These are phyloP conservation scores for Centropus bengalensis DNA, from an alignment of 2,113 vertebrate species.

Conservation along the genomic window DNA sequence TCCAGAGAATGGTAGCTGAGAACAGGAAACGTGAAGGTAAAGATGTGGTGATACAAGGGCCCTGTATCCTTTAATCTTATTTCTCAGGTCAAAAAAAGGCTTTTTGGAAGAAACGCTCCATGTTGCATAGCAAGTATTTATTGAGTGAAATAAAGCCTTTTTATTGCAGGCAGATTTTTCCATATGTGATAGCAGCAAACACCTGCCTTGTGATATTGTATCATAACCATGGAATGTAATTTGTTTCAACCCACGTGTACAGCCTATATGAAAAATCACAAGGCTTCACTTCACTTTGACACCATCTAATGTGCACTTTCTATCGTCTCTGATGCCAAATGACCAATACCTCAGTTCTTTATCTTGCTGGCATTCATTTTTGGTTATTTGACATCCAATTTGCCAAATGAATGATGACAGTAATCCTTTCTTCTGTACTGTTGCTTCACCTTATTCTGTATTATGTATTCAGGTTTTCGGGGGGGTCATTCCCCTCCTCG, in stretches of 20 bases:
- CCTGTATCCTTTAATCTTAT: neutral
- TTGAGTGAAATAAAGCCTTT: neutral
- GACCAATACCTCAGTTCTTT: neutral
- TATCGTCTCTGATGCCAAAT: neutral
- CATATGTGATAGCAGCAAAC: neutral
- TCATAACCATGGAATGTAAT: neutral
- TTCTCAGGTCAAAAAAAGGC: neutral
- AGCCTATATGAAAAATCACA: neutral
- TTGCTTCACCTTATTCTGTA: neutral
- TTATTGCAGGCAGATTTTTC: neutral
- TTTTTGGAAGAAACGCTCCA: neutral
- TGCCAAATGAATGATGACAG: slow-evolving; percentile 33
- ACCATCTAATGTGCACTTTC: neutral
- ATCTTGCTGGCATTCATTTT: neutral
- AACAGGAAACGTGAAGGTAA: neutral
- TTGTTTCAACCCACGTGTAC: neutral
- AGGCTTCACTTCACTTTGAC: neutral
- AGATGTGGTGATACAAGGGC: neutral
- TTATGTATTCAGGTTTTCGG: neutral
- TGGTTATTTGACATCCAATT: slow-evolving; percentile 24
- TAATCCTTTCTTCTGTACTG: slow-evolving; percentile 26
- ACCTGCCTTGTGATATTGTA: neutral
- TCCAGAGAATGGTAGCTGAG: neutral
- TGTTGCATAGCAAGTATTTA: neutral
- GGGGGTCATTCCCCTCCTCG: neutral